Evolutionary conservation across 2,888 invertebrate species (phyloP).

Genomic region (Drosophila anomalipes): DNA sequence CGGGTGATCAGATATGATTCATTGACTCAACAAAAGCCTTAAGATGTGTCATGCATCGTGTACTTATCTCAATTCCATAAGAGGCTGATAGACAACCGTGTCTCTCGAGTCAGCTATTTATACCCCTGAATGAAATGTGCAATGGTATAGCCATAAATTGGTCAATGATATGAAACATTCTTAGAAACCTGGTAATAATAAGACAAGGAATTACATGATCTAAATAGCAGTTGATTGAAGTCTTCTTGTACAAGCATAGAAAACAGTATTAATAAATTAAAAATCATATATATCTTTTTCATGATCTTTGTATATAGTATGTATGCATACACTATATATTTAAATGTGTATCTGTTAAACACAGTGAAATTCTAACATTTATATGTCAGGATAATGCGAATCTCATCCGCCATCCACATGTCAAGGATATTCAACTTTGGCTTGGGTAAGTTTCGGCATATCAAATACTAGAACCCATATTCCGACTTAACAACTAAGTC

Average conservation of each 20-base stretch:
- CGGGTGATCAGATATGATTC: conserved; percentile 18
- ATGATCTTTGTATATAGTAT: not conserved
- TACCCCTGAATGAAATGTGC: not conserved
- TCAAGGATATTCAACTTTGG: conserved; percentile 86
- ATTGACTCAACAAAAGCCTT: not conserved
- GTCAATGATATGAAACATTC: conserved; percentile 7
- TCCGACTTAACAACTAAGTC: not conserved
- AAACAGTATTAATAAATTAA: not conserved
- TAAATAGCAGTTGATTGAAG: not conserved
- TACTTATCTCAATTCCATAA: conserved; percentile 9
- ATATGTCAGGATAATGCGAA: not conserved
- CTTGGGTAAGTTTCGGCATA: not conserved
- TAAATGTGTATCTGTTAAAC: not conserved
- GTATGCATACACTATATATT: not conserved
- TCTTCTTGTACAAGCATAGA: not conserved
- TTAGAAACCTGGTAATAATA: not conserved
- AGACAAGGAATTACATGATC: not conserved
- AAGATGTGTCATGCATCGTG: conserved; percentile 17
- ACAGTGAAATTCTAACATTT: not conserved
- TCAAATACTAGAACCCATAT: not conserved
- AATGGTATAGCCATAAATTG: not conserved
- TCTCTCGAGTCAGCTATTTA: not conserved
- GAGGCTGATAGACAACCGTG: not conserved
- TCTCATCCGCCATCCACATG: conserved; percentile 21
- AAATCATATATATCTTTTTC: not conserved